phyloP scores from a whole-genome alignment of 2,797 vertebrate species.

The Sebastes miniatus region DNA sequence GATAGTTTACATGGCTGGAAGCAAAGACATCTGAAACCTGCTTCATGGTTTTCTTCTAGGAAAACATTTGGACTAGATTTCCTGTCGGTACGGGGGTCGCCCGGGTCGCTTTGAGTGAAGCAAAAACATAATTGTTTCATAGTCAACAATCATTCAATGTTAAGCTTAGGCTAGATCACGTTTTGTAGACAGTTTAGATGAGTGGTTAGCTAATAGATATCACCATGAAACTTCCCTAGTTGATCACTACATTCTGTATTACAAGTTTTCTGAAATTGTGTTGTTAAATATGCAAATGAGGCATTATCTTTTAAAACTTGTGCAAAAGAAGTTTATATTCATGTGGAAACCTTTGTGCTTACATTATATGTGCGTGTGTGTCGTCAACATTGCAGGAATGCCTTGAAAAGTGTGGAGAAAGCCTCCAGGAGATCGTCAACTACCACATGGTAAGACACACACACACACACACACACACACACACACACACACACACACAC shows the following conservation, averaged over 20 bases:
- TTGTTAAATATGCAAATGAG: not conserved
- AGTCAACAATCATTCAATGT: not conserved
- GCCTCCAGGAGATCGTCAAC: conserved; percentile 97
- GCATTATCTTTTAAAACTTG: too few species aligned
- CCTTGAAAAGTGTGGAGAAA: conserved; percentile 95
- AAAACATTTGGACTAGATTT: conserved; percentile 43
- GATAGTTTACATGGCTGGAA: conserved; percentile 40
- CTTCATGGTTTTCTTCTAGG: conserved; percentile 33
- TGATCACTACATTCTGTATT: too few species aligned
- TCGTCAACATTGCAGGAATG: conserved; percentile 85
- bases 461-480: conserved; percentile 25
- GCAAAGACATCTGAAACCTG: conserved; percentile 33
- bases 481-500: conserved; percentile 30
- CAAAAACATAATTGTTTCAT: not conserved
- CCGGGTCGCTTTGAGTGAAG: not conserved
- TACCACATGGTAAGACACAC: conserved; percentile 91
- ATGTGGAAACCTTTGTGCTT: not conserved
- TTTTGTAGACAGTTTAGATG: not conserved
- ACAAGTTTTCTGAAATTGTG: not conserved
- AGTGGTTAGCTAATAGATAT: not conserved
- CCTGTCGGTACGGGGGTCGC: not conserved
- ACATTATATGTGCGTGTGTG: conserved; percentile 8
- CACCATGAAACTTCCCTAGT: too few species aligned
- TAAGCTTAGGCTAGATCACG: not conserved
- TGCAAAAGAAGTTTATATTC: not conserved